Percentiles rank a stretch among this genome's conserved stretches.
Conservation (phyloP, 2,888 invertebrate species). For the Nemotelus nigrinus region DNA sequence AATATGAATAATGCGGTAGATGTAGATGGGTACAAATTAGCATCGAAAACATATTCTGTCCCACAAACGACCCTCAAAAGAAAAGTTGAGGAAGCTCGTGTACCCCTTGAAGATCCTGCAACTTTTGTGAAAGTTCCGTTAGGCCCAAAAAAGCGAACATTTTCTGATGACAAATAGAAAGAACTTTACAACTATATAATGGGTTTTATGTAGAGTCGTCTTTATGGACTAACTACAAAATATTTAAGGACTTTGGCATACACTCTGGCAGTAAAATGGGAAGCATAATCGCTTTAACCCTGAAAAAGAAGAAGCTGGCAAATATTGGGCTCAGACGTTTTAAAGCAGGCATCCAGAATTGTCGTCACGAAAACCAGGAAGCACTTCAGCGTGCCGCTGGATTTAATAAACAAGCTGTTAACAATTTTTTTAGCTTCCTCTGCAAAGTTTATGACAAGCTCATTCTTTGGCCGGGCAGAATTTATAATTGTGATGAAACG, state of each 20-base stretch:
- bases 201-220: conserved; percentile 8
- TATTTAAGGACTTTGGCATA: conserved; percentile 32
- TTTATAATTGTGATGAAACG: conserved; percentile 45
- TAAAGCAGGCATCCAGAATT: conserved; percentile 26
- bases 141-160: neutral
- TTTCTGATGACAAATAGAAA: conserved; percentile 25
- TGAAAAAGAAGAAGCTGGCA: conserved; percentile 16
- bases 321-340: conserved; percentile 34
- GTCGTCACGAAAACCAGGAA: conserved; percentile 20
- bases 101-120: neutral
- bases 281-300: conserved; percentile 20
- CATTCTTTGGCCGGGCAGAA: conserved; percentile 12
- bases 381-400: conserved; percentile 24
- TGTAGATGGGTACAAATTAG: conserved; percentile 29
- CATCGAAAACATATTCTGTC: neutral
- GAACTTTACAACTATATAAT: conserved; percentile 25
- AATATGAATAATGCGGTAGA: conserved; percentile 30
- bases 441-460: conserved; percentile 26
- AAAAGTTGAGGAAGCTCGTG: conserved; percentile 23
- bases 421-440: conserved; percentile 20
- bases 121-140: neutral
- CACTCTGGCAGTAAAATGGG: conserved; percentile 24
- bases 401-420: conserved; percentile 13
- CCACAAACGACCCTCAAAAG: conserved; percentile 25
- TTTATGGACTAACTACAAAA: conserved; percentile 32